A percentile compares a stretch with the other conserved stretches of the same genome.
Conservation (phyloP, 2,113 vertebrate species). For the Pterophyllum scalare region DNA sequence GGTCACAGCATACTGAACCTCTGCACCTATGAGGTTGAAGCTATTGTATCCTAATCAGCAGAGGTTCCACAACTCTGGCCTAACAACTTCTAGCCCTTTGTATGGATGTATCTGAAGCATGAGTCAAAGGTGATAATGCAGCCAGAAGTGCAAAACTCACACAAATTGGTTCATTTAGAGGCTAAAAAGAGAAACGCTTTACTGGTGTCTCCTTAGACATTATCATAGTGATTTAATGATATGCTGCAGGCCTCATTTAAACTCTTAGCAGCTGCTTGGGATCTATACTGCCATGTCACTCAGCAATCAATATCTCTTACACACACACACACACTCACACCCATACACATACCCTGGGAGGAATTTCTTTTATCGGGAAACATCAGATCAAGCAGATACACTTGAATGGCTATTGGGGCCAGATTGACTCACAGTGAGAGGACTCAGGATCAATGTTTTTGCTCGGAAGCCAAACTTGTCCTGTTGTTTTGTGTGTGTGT, state of each 20-base stretch:
- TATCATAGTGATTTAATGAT: constrained; percentile 61
- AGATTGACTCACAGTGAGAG: constrained; percentile 71
- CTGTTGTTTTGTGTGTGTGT: constrained; percentile 29
- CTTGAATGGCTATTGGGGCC: constrained; percentile 73
- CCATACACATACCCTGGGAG: constrained; percentile 55
- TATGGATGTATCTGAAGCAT: constrained; percentile 9
- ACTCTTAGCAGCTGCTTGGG: constrained; percentile 73
- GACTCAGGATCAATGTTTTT: constrained; percentile 77
- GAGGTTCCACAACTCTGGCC: constrained; percentile 9
- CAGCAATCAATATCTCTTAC: constrained; percentile 71
- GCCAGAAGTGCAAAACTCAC: neutral
- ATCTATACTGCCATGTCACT: constrained; percentile 71
- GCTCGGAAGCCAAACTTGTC: constrained; percentile 65
- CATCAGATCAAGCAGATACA: constrained; percentile 78
- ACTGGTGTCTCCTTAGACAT: constrained; percentile 16
- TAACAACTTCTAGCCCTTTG: constrained; percentile 1
- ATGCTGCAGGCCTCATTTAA: constrained; percentile 63
- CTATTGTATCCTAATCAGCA: constrained; percentile 11
- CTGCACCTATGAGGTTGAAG: neutral
- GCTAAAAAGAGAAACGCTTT: constrained; percentile 22
- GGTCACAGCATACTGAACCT: constrained; percentile 11
- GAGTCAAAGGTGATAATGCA: neutral
- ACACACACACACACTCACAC: constrained; percentile 46
- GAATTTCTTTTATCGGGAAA: constrained; percentile 73
- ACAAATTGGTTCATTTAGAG: neutral